Conservation (phyloP, 92 coral and sea anemone species). For the Zoanthus gigantus region DNA sequence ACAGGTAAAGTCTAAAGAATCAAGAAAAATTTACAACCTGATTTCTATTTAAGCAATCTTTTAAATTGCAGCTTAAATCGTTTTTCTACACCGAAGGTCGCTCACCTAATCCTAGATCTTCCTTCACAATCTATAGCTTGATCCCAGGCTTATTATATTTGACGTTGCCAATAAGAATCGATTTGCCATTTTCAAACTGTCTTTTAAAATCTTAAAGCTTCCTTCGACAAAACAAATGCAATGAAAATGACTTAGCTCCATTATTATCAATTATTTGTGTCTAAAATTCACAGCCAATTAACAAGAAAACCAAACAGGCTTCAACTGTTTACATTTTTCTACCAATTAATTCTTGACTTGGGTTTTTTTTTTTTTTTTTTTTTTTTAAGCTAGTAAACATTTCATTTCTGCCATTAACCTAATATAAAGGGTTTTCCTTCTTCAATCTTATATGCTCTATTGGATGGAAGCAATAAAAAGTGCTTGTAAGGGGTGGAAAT, state of each 20-base stretch:
- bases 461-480: constrained; percentile 22
- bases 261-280: constrained; percentile 75
- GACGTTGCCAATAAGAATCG: background rate
- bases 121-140: background rate
- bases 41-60: background rate
- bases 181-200: constrained; percentile 20
- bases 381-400: background rate
- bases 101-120: background rate
- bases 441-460: constrained; percentile 14
- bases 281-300: constrained; percentile 80
- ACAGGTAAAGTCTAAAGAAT: background rate
- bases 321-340: constrained; percentile 64
- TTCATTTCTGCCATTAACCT: background rate
- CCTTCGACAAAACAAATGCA: constrained; percentile 55
- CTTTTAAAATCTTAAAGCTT: constrained; percentile 7
- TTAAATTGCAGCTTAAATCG: background rate
- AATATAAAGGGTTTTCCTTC: background rate
- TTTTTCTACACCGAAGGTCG: background rate
- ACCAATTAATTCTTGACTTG: constrained; percentile 70
- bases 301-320: constrained; percentile 74
- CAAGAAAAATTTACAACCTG: background rate
- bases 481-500: constrained; percentile 24
- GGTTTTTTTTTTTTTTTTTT: constrained; percentile 17
- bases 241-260: constrained; percentile 62
- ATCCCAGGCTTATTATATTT: background rate